A percentile compares a stretch with the other conserved stretches of the same genome.
phyloP scores from a whole-genome alignment of 2,113 vertebrate genomes.

The Caretta caretta region DNA sequence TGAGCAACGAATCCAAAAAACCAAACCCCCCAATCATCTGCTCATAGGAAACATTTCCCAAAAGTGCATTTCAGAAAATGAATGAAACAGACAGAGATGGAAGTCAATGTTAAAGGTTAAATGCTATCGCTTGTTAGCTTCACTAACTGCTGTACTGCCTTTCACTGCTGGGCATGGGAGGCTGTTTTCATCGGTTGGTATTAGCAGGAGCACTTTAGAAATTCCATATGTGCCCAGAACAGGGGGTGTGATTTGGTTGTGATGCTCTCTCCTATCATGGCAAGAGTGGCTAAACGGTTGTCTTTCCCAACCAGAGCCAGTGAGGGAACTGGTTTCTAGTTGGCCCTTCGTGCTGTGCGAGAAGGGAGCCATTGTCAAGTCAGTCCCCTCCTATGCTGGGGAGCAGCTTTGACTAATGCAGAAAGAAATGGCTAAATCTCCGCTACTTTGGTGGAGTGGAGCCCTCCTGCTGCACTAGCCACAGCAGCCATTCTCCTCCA shows the following conservation, averaged over 20 bases:
- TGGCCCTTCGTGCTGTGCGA: constrained; percentile 47
- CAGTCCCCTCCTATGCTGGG: background rate
- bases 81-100: background rate
- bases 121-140: constrained; percentile 33
- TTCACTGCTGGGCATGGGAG: constrained; percentile 74
- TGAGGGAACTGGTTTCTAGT: constrained; percentile 21
- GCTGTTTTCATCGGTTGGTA: constrained; percentile 11
- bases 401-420: background rate
- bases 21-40: background rate
- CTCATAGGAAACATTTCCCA: constrained; percentile 64
- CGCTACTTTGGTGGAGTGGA: background rate
- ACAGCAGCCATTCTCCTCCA: background rate
- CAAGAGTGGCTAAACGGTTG: background rate
- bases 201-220: constrained; percentile 68
- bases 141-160: constrained; percentile 17
- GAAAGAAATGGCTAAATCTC: background rate
- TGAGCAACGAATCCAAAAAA: constrained; percentile 18
- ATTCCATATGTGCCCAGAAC: constrained; percentile 40
- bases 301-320: constrained; percentile 11
- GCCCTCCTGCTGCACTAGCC: constrained; percentile 13
- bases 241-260: background rate
- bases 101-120: constrained; percentile 20
- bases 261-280: background rate
- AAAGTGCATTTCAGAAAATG: constrained; percentile 63
- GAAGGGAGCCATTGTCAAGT: constrained; percentile 10